These are phyloP conservation scores for Lasioglossum lativentre DNA, from an alignment of 2,888 invertebrate species.

Conservation along the genomic window DNA sequence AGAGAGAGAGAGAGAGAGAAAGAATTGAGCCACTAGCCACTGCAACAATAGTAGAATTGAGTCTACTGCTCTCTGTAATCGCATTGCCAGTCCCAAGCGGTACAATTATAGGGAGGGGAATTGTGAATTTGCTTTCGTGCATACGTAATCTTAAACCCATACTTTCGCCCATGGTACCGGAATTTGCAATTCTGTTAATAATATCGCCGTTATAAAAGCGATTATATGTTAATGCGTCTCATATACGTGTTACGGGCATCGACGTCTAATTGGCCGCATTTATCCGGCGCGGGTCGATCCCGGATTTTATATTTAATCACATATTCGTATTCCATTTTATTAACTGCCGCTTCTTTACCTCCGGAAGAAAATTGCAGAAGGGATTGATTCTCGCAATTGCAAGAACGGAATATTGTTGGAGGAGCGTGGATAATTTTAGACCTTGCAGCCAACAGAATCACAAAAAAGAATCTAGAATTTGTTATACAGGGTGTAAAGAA, in stretches of 20 bases:
- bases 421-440: not conserved
- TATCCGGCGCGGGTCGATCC: not conserved
- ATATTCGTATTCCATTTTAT: not conserved
- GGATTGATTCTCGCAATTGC: too few relatives aligned
- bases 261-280: not conserved
- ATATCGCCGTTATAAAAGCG: constrained; percentile 1
- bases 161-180: not conserved
- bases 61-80: constrained; percentile 4
- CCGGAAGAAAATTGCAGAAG: not conserved
- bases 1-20: not conserved
- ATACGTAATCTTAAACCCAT: not conserved
- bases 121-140: constrained; percentile 11
- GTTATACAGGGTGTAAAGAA: too few relatives aligned
- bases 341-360: not conserved
- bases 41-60: not conserved
- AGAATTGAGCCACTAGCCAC: not conserved
- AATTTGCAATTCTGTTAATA: not conserved
- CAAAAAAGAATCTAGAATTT: not conserved
- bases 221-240: not conserved
- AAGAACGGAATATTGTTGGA: too few relatives aligned
- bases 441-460: not conserved
- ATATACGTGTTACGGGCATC: not conserved
- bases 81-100: not conserved
- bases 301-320: not conserved
- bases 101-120: constrained; percentile 4